These are phyloP conservation scores for Lichenostomus cassidix DNA, from an alignment of 2,113 vertebrate species.

Conservation along the genomic window DNA sequence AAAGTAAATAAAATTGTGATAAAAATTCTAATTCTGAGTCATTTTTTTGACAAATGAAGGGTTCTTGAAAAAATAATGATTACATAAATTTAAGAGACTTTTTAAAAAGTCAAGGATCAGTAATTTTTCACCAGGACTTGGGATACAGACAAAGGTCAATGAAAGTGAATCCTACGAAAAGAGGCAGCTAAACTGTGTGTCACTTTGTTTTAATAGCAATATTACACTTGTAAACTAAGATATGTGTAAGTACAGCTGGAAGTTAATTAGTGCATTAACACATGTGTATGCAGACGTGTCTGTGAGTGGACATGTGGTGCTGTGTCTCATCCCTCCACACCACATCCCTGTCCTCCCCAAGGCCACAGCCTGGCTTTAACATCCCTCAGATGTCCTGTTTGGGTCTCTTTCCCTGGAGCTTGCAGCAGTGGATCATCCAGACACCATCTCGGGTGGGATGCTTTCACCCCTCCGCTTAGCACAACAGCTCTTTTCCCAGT, in stretches of 20 bases:
- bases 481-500: not conserved
- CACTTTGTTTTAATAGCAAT: not conserved
- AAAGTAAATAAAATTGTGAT: not conserved
- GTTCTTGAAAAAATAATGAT: not conserved
- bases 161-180: not conserved
- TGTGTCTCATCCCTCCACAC: accelerated
- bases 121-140: not conserved
- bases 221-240: not conserved
- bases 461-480: not conserved
- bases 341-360: not conserved
- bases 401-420: not conserved
- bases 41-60: not conserved
- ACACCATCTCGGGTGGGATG: not conserved
- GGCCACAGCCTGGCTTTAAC: not conserved
- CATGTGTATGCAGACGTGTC: not conserved
- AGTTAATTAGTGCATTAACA: not conserved
- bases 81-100: not conserved
- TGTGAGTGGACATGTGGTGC: not conserved
- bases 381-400: accelerated
- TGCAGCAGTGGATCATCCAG: not conserved
- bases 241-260: accelerated
- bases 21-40: not conserved
- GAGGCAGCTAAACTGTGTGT: not conserved
- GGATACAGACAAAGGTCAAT: not conserved
- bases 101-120: not conserved